phyloP scores from a whole-genome alignment of 1,140 invertebrate genomes.

The Aphelenchoides fujianensis region DNA sequence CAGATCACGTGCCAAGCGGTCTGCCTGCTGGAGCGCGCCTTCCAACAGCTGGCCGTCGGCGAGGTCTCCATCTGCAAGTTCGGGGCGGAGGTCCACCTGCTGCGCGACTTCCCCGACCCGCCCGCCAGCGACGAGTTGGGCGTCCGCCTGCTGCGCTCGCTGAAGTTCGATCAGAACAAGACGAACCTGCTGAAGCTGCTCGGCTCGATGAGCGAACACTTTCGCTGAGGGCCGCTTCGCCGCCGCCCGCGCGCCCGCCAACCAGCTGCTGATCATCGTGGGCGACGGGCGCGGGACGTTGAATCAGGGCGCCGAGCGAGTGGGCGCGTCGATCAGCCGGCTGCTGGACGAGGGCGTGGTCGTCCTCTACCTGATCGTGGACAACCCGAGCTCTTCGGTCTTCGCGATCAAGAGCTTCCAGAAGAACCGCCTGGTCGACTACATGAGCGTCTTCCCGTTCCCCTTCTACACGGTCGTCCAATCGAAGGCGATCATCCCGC shows the following conservation, averaged over 20 bases:
- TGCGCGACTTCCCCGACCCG: conserved; percentile 69
- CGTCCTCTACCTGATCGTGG: conserved; percentile 88
- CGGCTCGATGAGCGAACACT: conserved; percentile 70
- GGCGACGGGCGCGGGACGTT: conserved; percentile 90
- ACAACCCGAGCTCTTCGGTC: conserved; percentile 90
- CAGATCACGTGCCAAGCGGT: conserved; percentile 87
- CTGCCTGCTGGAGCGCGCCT: conserved; percentile 82
- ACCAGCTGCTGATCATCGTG: conserved; percentile 84
- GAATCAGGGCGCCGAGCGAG: conserved; percentile 77
- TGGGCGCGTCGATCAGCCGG: conserved; percentile 75
- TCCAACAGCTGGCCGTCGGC: conserved; percentile 87
- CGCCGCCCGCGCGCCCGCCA: conserved; percentile 19
- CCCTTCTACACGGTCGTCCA: conserved; percentile 93
- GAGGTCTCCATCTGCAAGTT: conserved; percentile 85
- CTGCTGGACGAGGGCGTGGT: conserved; percentile 80
- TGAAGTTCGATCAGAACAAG: conserved; percentile 66
- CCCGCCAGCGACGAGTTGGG: conserved; percentile 62
- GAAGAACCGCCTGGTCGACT: conserved; percentile 71
- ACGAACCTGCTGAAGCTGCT: conserved; percentile 74
- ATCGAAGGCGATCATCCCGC: conserved; percentile 80
- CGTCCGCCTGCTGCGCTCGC: conserved; percentile 63
- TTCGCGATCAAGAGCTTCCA: conserved; percentile 73
- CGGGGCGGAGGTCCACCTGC: conserved; percentile 77
- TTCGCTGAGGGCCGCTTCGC: conserved; percentile 56
- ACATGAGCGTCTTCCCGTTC: conserved; percentile 93